These are phyloP conservation scores for Acanthisitta chloris DNA, from an alignment of 2,113 vertebrate species.

Conservation along the genomic window DNA sequence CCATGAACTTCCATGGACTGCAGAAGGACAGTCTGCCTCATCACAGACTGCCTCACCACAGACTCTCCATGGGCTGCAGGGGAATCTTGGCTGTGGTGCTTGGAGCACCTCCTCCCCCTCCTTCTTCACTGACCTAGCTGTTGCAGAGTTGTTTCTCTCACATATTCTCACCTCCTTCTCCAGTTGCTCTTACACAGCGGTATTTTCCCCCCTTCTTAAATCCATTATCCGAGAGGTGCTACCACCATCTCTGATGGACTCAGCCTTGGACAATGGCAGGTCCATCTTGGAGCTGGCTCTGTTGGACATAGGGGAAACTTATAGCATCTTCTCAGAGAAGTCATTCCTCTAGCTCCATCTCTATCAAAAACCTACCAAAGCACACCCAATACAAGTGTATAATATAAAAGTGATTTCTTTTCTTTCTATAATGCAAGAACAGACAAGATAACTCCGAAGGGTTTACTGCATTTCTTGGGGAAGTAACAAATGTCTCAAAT, in stretches of 20 bases:
- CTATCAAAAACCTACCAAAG: neutral
- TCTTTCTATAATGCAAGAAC: neutral
- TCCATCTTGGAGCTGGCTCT: neutral
- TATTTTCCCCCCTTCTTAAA: neutral
- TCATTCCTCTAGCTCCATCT: accelerated
- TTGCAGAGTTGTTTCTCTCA: neutral
- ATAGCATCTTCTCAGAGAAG: neutral
- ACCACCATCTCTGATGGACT: too few relatives aligned
- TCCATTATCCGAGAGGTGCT: neutral
- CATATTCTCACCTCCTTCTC: neutral
- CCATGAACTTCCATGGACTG: neutral
- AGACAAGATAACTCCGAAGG: neutral
- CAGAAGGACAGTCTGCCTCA: neutral
- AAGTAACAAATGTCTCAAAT: neutral
- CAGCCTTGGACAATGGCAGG: neutral
- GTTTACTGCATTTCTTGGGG: neutral
- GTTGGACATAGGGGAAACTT: accelerated
- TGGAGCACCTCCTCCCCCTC: neutral
- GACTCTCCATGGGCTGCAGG: neutral
- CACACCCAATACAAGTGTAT: neutral
- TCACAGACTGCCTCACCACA: neutral
- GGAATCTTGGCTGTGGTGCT: neutral
- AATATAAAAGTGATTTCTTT: neutral
- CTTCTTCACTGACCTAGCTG: neutral
- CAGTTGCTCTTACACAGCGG: neutral